These are phyloP conservation scores for Potorous gilbertii DNA, from an alignment of 2,797 vertebrate species.

Conservation along the genomic window DNA sequence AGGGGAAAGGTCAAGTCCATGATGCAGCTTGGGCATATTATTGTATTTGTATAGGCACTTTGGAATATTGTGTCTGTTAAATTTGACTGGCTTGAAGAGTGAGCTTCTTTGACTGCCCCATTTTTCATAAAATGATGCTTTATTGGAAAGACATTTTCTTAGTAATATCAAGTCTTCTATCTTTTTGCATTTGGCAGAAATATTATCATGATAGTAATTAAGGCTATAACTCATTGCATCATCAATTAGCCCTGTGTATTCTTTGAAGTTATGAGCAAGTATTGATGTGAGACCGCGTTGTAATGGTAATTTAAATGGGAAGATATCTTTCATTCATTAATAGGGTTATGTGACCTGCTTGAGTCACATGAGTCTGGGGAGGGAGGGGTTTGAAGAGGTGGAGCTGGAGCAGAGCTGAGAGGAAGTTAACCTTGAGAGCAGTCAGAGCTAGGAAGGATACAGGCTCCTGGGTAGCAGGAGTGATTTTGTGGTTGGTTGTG, in stretches of 20 bases:
- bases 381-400: too few relatives aligned
- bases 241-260: constrained; percentile 16
- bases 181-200: background rate
- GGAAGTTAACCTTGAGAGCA: too few relatives aligned
- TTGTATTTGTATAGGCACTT: background rate
- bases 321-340: too few relatives aligned
- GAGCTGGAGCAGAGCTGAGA: too few relatives aligned
- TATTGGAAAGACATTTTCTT: constrained; percentile 23
- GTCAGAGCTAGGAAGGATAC: too few relatives aligned
- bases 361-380: too few relatives aligned
- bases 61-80: constrained; percentile 15
- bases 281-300: background rate
- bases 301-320: too few relatives aligned
- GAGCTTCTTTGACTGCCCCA: background rate
- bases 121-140: constrained; percentile 15
- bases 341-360: too few relatives aligned
- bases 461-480: too few relatives aligned
- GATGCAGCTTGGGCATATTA: background rate
- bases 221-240: background rate
- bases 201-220: background rate
- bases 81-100: background rate
- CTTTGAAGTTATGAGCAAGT: background rate
- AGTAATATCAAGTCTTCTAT: background rate
- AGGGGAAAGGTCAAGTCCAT: too few relatives aligned
- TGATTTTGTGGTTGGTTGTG: too few relatives aligned